Percentiles rank a stretch among this genome's conserved stretches.
Conservation (phyloP, 1,140 invertebrate genomes). For the Diachasma alloeum region DNA sequence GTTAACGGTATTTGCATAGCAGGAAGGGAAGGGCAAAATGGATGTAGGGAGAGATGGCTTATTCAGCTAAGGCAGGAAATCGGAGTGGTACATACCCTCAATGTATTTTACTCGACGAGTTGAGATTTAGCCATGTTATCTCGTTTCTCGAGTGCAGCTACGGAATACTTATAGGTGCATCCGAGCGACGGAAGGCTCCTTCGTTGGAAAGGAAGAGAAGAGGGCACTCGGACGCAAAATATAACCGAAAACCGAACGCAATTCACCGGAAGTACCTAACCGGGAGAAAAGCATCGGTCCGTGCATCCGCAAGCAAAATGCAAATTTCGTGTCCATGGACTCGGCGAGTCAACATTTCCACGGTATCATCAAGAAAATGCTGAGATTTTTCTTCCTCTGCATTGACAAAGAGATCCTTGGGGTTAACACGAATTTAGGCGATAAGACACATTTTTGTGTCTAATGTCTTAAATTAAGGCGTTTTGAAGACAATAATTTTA, state of each 20-base stretch:
- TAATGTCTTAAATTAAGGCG: no score
- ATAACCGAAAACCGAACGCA: conserved; percentile 44
- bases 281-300: conserved; percentile 38
- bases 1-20: conserved; percentile 36
- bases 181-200: background rate
- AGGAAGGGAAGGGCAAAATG: conserved; percentile 19
- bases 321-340: conserved; percentile 25
- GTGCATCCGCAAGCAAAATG: conserved; percentile 50
- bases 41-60: conserved; percentile 9
- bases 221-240: conserved; percentile 43
- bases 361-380: background rate
- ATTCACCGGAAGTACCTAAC: conserved; percentile 41
- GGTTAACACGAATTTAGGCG: no score
- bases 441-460: no score
- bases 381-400: background rate
- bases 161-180: background rate
- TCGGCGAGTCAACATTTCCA: background rate
- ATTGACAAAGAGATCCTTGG: background rate
- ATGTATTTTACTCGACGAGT: conserved; percentile 34
- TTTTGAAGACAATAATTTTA: no score
- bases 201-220: conserved; percentile 19
- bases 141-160: conserved; percentile 17
- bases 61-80: background rate
- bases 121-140: conserved; percentile 18
- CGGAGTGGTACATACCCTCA: conserved; percentile 4